Conservation (phyloP, 2,797 vertebrate species). For the Rhincodon typus region DNA sequence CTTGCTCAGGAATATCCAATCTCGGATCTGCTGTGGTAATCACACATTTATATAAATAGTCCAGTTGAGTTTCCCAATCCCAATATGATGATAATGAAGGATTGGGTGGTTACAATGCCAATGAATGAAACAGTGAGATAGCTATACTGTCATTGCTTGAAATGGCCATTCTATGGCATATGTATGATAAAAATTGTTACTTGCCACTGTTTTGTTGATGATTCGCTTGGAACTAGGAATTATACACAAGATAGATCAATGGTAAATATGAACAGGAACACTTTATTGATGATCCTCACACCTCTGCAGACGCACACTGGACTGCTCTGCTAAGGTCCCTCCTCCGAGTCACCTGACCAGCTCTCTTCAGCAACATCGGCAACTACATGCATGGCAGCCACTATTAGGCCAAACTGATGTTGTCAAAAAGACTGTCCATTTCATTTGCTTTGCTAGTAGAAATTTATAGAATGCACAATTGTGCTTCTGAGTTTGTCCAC, state of each 20-base stretch:
- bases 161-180: background rate
- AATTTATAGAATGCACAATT: background rate
- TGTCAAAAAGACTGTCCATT: background rate
- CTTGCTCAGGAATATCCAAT: background rate
- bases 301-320: too few species aligned
- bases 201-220: background rate
- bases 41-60: background rate
- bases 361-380: too few species aligned
- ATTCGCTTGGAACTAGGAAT: too few species aligned
- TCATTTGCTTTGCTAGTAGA: background rate
- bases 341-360: too few species aligned
- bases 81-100: background rate
- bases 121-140: background rate
- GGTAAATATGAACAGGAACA: too few species aligned
- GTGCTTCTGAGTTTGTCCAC: background rate
- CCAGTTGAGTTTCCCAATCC: background rate
- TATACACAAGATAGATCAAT: too few species aligned
- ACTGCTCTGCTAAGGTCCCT: too few species aligned
- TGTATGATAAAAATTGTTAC: background rate
- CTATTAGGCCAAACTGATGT: background rate
- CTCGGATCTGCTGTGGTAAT: background rate
- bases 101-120: background rate
- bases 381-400: too few species aligned
- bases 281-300: too few species aligned
- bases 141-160: background rate